phyloP scores from a whole-genome alignment of 2,888 invertebrate species.

The Sipunculus nudus region DNA sequence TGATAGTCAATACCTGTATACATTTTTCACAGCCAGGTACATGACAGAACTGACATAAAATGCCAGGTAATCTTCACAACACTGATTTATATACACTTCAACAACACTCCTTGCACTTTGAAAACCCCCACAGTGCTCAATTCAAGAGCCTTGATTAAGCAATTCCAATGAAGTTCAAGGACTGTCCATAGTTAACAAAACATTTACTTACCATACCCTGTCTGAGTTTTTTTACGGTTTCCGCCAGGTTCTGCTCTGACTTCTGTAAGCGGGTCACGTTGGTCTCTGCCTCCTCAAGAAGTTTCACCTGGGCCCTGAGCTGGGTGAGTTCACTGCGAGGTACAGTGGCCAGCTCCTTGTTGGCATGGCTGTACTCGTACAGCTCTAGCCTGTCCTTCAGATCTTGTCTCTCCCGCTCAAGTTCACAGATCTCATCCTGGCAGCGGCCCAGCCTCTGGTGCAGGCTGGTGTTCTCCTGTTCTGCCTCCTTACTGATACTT shows the following conservation, averaged over 20 bases:
- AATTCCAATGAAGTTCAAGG: no score
- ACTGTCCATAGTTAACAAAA: not conserved
- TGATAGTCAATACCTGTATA: no score
- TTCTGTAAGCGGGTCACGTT: not conserved
- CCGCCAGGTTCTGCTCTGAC: conserved; percentile 19
- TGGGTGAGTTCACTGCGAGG: conserved; percentile 7
- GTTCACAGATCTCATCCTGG: not conserved
- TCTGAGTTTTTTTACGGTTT: conserved; percentile 15
- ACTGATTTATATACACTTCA: no score
- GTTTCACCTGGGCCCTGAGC: conserved; percentile 8
- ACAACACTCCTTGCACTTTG: no score
- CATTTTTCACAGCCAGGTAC: no score
- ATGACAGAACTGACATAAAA: no score
- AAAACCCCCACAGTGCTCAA: no score
- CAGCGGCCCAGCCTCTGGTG: conserved; percentile 2
- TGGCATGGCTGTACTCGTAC: not conserved
- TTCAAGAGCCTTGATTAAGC: no score
- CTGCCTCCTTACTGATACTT: not conserved
- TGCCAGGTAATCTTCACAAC: no score
- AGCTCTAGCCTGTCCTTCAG: not conserved
- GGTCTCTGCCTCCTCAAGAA: conserved; percentile 6
- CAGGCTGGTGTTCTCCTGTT: conserved; percentile 11
- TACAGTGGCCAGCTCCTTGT: conserved; percentile 2
- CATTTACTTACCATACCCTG: conserved; percentile 16
- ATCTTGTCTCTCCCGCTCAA: not conserved